Percentiles rank a stretch among this genome's conserved stretches.
Evolutionary conservation across 2,113 vertebrate species (phyloP).

Genomic region (Cygnus atratus): DNA sequence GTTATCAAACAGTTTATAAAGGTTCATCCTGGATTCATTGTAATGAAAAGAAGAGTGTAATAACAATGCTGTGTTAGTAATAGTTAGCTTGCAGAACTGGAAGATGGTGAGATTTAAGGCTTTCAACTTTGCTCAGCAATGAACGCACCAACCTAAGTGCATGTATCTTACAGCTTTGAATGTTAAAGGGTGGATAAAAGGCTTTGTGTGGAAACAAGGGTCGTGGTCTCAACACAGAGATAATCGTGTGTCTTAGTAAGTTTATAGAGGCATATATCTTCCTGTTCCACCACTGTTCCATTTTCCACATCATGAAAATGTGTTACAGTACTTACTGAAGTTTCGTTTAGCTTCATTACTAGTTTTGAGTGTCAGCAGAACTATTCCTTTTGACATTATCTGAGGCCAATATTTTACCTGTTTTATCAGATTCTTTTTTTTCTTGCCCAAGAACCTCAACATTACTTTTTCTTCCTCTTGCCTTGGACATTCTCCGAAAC

Average conservation of each 20-base stretch:
- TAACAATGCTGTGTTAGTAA: not conserved
- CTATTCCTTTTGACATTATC: not conserved
- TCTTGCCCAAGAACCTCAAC: not conserved
- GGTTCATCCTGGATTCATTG: not conserved
- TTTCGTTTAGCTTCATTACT: not conserved
- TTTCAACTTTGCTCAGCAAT: not conserved
- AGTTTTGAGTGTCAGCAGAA: not conserved
- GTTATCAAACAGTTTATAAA: not conserved
- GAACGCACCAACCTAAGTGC: not conserved
- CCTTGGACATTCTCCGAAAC: not conserved
- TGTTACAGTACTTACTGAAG: accelerated
- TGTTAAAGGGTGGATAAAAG: not conserved
- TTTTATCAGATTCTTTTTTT: not conserved
- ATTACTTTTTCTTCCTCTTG: not conserved
- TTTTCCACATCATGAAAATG: not conserved
- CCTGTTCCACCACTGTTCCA: accelerated
- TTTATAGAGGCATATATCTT: not conserved
- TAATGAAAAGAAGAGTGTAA: not conserved
- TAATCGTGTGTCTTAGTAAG: not conserved
- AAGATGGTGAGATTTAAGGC: not conserved
- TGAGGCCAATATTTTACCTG: not conserved
- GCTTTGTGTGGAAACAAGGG: not conserved
- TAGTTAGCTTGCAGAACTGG: not conserved
- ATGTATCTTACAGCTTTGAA: not conserved
- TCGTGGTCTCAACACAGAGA: not conserved